Evolutionary conservation across 2,113 vertebrate genomes (phyloP).

Genomic region (Rhinogobius similis): DNA sequence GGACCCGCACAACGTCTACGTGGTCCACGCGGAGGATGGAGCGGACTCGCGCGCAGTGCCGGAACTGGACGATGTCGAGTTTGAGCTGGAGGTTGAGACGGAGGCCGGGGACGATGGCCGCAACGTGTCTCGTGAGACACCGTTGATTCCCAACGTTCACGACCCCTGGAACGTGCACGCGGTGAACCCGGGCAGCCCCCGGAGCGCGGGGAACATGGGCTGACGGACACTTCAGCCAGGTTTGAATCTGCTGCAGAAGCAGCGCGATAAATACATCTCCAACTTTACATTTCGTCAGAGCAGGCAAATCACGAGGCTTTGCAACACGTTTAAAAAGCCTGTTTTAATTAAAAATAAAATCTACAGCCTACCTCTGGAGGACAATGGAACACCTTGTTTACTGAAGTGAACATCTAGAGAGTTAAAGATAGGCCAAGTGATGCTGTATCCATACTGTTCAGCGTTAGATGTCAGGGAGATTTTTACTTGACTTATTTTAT

Average conservation of each 20-base stretch:
- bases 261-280: neutral
- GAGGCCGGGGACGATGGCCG: constrained; percentile 61
- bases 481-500: neutral
- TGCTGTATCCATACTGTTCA: neutral
- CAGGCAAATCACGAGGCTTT: constrained; percentile 6
- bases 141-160: constrained; percentile 67
- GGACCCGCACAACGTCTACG: constrained; percentile 65
- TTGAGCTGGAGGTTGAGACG: constrained; percentile 58
- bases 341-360: constrained; percentile 15
- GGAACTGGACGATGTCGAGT: constrained; percentile 65
- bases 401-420: constrained; percentile 13
- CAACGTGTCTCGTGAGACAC: constrained; percentile 73
- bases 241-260: neutral
- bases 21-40: constrained; percentile 58
- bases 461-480: neutral
- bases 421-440: neutral
- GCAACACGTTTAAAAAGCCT: constrained; percentile 58
- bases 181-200: constrained; percentile 70
- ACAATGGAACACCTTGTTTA: constrained; percentile 17
- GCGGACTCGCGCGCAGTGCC: constrained; percentile 79
- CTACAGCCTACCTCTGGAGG: constrained; percentile 29
- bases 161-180: constrained; percentile 82
- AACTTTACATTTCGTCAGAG: neutral
- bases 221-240: constrained; percentile 40
- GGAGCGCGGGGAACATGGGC: constrained; percentile 60